Percentiles rank a stretch among this genome's conserved stretches.
These are phyloP conservation scores for Megalops atlanticus DNA, from an alignment of 2,113 vertebrate genomes.

Conservation along the genomic window DNA sequence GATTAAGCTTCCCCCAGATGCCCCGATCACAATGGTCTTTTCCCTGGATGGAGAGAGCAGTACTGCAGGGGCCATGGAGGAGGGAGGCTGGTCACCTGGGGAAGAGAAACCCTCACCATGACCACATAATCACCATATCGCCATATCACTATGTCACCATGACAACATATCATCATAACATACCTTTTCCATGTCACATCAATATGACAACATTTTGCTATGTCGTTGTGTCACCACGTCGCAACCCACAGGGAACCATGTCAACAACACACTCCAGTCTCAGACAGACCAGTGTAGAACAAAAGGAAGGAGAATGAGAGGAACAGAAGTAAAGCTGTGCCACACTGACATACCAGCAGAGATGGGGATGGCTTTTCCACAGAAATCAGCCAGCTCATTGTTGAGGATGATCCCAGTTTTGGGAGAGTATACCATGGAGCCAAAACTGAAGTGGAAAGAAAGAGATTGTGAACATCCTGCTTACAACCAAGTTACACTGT, in stretches of 20 bases:
- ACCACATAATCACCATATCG: neutral
- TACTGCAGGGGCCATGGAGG: slow-evolving; percentile 86
- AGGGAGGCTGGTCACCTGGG: slow-evolving; percentile 85
- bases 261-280: no score
- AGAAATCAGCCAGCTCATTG: slow-evolving; percentile 90
- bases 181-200: no score
- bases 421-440: slow-evolving; percentile 81
- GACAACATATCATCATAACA: neutral
- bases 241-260: no score
- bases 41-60: slow-evolving; percentile 69
- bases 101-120: neutral
- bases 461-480: neutral
- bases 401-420: slow-evolving; percentile 90
- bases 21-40: slow-evolving; percentile 83
- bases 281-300: no score
- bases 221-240: neutral
- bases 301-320: no score
- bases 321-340: no score
- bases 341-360: slow-evolving; percentile 62
- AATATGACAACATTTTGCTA: no score
- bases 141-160: neutral
- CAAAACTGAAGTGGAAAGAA: slow-evolving; percentile 68
- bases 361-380: slow-evolving; percentile 50
- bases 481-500: neutral
- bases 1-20: slow-evolving; percentile 82